Evolutionary conservation across 1,140 invertebrate genomes (phyloP), one percentile per base, ranked within the genome.

Genomic region (Archegozetes longisetosus): DNA sequence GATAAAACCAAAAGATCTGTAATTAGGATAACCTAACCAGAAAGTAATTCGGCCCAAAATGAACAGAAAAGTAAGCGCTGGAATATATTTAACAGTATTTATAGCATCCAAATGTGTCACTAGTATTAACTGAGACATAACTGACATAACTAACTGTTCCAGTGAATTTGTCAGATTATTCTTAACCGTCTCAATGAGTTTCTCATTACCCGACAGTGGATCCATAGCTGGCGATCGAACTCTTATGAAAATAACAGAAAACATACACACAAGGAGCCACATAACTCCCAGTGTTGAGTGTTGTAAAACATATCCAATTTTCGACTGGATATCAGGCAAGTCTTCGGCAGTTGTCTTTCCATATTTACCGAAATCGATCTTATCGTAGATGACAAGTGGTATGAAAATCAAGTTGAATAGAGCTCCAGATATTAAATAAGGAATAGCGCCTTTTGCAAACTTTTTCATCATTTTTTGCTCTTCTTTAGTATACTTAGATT

Each of bases 121-220:
- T n/a, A 46, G 17, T 29, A 55, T 55, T 23, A 55, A 28, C 24
- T 29, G 53, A 13, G 53, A 55, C 17, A 55, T 20, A 12, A 46
- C 28, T 12, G 28, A 55, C 17, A 55, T 26, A 12, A 55, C 9
- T 9, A 20, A 20, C 9, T 55, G 53, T 46, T 55, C 53, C 9
- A 55, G 17, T 9, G 9, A 29, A 23, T 55, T 55, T 13, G 53
- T 55, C 6, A 55, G 26, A 46, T 29, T 55, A 23, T 55, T 55
- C 53, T 55, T 55, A 6, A 26, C 6, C 9, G 9, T 55, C 53
- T 25, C 9, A 9, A 55, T 26, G 20, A 55, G 24, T 29, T 28
- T 20, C 24, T 55, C 53, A 23, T 9, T 12, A 6, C 24, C 6
- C 6, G 12, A 6, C 17, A 6, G 23, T 12, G 53, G 53, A 23